A percentile compares a stretch with the other conserved stretches of the same genome.
Conservation (phyloP, 2,113 vertebrate genomes). For the Tupaia tana region DNA sequence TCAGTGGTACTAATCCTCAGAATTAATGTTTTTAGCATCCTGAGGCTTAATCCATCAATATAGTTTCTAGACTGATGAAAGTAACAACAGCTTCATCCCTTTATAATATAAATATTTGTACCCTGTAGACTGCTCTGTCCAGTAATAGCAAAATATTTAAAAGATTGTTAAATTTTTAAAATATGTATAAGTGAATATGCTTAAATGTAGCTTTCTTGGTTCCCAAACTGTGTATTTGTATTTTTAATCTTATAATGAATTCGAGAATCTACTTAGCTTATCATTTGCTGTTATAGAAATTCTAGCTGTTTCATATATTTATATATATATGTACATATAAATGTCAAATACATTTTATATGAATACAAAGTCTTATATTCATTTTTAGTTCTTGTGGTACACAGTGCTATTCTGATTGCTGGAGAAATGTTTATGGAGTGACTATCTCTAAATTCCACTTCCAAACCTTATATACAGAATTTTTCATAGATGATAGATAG, state of each 20-base stretch:
- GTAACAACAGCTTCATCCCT: not conserved
- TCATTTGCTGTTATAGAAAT: not conserved
- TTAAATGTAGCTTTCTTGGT: not conserved
- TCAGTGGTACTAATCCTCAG: not conserved
- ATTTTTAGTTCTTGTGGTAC: not conserved
- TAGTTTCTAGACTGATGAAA: not conserved
- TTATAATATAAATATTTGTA: not conserved
- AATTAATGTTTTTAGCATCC: not conserved
- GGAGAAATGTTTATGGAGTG: not conserved
- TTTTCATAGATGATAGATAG: not conserved
- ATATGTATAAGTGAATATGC: not conserved
- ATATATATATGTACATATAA: too few species aligned
- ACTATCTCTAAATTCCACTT: not conserved
- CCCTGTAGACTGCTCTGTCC: not conserved
- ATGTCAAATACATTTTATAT: not conserved
- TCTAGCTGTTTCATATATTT: not conserved
- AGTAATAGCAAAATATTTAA: not conserved
- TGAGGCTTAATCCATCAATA: not conserved
- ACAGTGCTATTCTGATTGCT: not conserved
- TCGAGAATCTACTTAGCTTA: constrained; percentile 8
- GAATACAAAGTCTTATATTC: not conserved
- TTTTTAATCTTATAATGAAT: not conserved
- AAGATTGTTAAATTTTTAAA: not conserved
- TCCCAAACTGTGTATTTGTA: not conserved
- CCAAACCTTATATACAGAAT: not conserved